phyloP scores from a whole-genome alignment of 2,113 vertebrate species.

The Calyptomena viridis region DNA sequence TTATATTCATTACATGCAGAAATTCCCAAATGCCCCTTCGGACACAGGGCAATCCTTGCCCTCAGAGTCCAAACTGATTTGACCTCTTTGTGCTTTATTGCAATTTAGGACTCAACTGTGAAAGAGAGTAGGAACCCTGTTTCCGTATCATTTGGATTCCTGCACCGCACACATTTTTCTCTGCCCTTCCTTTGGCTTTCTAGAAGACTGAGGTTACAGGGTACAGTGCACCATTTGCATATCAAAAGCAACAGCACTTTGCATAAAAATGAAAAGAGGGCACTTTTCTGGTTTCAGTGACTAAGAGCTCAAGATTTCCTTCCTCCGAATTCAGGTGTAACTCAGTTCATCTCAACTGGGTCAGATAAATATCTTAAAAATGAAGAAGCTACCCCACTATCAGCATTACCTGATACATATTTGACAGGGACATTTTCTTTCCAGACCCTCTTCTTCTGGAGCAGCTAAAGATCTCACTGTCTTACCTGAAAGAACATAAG shows the following conservation, averaged over 20 bases:
- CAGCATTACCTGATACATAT: not conserved
- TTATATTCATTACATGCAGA: not conserved
- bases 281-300: constrained; percentile 16
- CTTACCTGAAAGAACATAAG: not conserved
- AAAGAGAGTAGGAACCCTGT: not conserved
- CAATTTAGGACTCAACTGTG: not conserved
- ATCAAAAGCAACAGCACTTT: constrained; percentile 11
- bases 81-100: not conserved
- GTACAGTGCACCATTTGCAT: constrained; percentile 1
- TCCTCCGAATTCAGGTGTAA: constrained; percentile 8
- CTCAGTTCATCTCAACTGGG: not conserved
- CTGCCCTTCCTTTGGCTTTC: constrained; percentile 20
- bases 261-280: not conserved
- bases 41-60: not conserved
- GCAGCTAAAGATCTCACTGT: not conserved
- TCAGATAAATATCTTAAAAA: not conserved
- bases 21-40: not conserved
- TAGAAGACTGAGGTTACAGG: constrained; percentile 2
- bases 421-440: not conserved
- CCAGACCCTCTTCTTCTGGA: not conserved
- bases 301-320: constrained; percentile 12
- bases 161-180: not conserved
- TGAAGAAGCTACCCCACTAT: not conserved
- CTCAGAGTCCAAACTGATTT: not conserved
- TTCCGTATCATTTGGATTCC: not conserved